Evolutionary conservation across 2,113 vertebrate species (phyloP), one percentile per base, ranked within the genome.

Genomic region (Dinomys branickii): DNA sequence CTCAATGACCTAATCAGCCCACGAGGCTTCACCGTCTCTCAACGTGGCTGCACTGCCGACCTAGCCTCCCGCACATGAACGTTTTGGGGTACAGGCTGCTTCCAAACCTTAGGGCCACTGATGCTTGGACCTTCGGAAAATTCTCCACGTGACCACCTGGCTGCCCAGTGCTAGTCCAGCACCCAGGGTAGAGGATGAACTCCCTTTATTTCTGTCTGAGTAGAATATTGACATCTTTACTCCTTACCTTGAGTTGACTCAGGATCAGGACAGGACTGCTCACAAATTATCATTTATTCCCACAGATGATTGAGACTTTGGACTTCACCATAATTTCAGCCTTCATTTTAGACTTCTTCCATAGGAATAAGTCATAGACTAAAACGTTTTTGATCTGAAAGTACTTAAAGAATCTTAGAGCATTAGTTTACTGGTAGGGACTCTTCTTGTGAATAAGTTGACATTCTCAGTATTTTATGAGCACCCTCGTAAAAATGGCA

Each of bases 331-430:
- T 91, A 92, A 95, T 85, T 88, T 96, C 65, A 93, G 44, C 7
- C 33, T 94, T 90, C 89, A 71, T 88, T 82, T 94, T 77, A 90
- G 65, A 47, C 28, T 91, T 5, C 61, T 95, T 65, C 84, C 11
- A 33, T 41, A 90, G 58, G 28, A 92, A 77, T 90, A 91, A 91
- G 86, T 95, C n/a, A 95, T 19, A 90, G 61, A 47, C 78, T 95
- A 86, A 91, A 96, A 80, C 71, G 35, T 59, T 35, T 96, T 81
- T 90, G 59, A 41, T 75, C 17, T 93, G 59, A 86, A 88, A 89
- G 90, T 47, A 84, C 35, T 47, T 17, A 92, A 71, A 35, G 41
- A 90, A 28, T 83, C 41, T 67, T 50, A 93, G 26, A 14, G 30
- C 86, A 73, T 41, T 50, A 9, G 78, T 83, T 96, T 93, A 85